phyloP scores from a whole-genome alignment of 2,888 invertebrate genomes.

The Epinotia demarniana region DNA sequence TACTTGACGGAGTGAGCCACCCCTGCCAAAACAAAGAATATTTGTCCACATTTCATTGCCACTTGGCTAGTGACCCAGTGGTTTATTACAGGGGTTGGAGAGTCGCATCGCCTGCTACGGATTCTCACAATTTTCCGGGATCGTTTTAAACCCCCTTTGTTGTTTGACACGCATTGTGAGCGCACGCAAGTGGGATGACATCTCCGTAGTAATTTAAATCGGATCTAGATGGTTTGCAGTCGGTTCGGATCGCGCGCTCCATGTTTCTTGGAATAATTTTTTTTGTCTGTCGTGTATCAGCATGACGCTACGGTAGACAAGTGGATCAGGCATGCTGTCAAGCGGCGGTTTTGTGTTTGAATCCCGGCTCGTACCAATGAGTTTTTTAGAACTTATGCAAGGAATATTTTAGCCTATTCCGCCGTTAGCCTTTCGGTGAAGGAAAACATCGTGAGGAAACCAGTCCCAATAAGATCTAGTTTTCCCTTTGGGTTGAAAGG shows the following conservation, averaged over 20 bases:
- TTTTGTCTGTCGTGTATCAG: too few relatives aligned
- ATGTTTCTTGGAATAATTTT: neutral
- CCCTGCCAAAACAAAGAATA: neutral
- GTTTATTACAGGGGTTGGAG: slow-evolving; percentile 15
- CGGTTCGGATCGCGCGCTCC: neutral
- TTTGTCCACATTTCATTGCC: slow-evolving; percentile 1
- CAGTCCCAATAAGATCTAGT: too few relatives aligned
- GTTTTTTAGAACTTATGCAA: too few relatives aligned
- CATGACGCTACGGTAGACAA: too few relatives aligned
- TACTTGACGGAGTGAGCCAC: neutral
- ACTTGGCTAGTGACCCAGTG: neutral
- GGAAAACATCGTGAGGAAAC: too few relatives aligned
- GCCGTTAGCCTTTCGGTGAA: too few relatives aligned
- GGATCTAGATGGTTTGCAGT: slow-evolving; percentile 14
- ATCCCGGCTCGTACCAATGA: too few relatives aligned
- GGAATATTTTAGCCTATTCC: too few relatives aligned
- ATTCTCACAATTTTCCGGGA: slow-evolving; percentile 12
- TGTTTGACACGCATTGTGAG: slow-evolving; percentile 31
- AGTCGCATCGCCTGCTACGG: neutral
- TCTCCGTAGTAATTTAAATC: slow-evolving; percentile 19
- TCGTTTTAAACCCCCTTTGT: slow-evolving; percentile 29
- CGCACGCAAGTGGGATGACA: slow-evolving; percentile 7
- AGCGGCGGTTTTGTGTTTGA: too few relatives aligned
- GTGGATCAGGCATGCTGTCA: too few relatives aligned
- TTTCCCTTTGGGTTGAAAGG: too few relatives aligned